Percentiles rank a stretch among this genome's conserved stretches.
Conservation (phyloP, 2,113 vertebrate genomes). For the Bothrops jararaca region DNA sequence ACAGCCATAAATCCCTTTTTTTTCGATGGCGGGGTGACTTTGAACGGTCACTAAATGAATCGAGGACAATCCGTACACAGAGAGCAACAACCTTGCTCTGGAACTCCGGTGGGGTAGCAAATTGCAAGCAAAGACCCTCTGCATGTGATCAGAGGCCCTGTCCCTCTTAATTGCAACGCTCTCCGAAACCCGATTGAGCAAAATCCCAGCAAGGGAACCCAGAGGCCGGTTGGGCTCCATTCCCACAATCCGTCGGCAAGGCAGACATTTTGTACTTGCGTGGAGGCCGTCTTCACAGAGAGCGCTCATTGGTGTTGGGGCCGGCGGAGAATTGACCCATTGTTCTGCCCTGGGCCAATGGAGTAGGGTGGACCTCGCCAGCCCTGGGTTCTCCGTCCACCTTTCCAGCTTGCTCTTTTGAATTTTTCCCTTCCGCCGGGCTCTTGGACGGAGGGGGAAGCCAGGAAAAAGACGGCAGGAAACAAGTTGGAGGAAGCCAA, state of each 20-base stretch:
- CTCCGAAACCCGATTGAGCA: not conserved
- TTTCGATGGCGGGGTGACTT: too few relatives aligned
- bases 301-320: conserved; percentile 49
- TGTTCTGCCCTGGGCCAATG: conserved; percentile 34
- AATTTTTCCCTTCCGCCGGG: not conserved
- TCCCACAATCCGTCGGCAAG: conserved; percentile 14
- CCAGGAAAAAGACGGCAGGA: not conserved
- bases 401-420: not conserved
- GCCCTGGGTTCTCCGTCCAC: not conserved
- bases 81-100: not conserved
- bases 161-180: not conserved
- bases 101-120: too few relatives aligned
- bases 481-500: not conserved
- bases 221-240: not conserved
- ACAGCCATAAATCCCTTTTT: too few relatives aligned
- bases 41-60: too few relatives aligned
- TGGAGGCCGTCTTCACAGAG: conserved; percentile 33
- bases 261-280: not conserved
- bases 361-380: not conserved
- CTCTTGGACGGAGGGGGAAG: not conserved
- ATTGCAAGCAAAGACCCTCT: not conserved
- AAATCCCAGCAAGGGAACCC: not conserved
- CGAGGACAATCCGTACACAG: too few relatives aligned
- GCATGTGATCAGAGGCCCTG: not conserved
- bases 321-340: conserved; percentile 57